Base-by-base conservation (phyloP, 2,113 vertebrate genomes). In the Ptilonorhynchus violaceus region DNA sequence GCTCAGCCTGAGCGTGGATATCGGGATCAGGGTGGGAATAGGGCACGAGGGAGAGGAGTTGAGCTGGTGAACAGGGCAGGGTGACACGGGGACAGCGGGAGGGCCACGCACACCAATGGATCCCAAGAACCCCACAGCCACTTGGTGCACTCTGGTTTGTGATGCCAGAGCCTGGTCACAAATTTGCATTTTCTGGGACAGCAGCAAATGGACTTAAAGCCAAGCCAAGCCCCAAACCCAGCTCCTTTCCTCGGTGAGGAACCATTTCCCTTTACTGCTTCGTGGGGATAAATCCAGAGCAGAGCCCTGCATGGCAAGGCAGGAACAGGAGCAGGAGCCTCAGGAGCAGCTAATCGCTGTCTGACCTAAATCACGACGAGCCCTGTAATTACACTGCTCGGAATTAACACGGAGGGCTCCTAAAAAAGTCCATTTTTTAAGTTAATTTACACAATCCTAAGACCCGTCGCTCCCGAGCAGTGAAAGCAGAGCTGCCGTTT, bases 351-450 rank as follows among this genome's bases (percentile, higher is more conserved):
- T 98, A 96, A 97, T 97, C 97, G 95, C 85, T 96, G 94, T 95
- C 92, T 92, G 95, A 88, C 95, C 82, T 85, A 97, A 97, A 97
- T 94, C 97, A 97, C 94, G 82, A 92, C 90, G 94, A 96, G 96
- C 95, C 94, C 97, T 97, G 97, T 98, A 97, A 98, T 98, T 97
- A 97, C 25, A 39, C 72, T 50, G 91, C 75, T 96, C 88, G 39
- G 89, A 98, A 97, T 88, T 94, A 98, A 97, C 91, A 58, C 60
- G 23, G 93, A 96, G 84, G 87, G 66, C 97, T 93, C 66, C 80
- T 81, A 74, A 92, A 84, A 88, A 85, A 95, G 92, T 78, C 90
- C 58, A 31, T 97, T 97, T 97, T 96, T 95, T 11, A 95, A 95
- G 96, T 94, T 91, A 97, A 98, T 98, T 98, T 97, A 96, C 95